A percentile compares a stretch with the other conserved stretches of the same genome.
phyloP scores from a whole-genome alignment of 2,797 vertebrate genomes.

The Clarias platycephalus region DNA sequence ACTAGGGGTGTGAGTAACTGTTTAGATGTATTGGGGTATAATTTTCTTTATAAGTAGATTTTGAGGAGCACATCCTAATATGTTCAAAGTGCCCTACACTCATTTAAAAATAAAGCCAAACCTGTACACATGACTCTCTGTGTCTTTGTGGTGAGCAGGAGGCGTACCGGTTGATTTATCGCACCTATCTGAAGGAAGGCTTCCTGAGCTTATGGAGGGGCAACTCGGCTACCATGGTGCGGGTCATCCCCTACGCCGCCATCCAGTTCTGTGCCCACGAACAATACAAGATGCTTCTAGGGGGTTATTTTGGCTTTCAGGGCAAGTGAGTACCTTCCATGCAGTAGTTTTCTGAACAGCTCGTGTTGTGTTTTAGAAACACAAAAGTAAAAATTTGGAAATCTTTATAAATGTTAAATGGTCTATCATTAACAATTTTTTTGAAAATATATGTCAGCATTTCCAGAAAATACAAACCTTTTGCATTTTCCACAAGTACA shows the following conservation, averaged over 20 bases:
- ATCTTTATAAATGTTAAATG: no score
- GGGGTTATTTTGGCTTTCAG: slow-evolving; percentile 86
- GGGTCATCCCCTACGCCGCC: slow-evolving; percentile 93
- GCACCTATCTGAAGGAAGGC: slow-evolving; percentile 90
- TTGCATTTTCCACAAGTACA: no score
- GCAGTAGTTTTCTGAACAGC: neutral
- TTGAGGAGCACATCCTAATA: neutral
- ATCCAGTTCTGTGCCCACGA: slow-evolving; percentile 98
- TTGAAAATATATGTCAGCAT: no score
- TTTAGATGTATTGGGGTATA: neutral
- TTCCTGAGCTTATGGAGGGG: slow-evolving; percentile 95
- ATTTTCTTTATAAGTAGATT: neutral
- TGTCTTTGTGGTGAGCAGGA: slow-evolving; percentile 72
- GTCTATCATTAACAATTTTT: no score
- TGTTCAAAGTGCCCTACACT: neutral
- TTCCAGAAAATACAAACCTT: no score
- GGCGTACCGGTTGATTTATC: slow-evolving; percentile 90
- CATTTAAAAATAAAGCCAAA: neutral
- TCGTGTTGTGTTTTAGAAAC: no score
- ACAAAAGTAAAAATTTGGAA: no score
- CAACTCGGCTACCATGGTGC: slow-evolving; percentile 97
- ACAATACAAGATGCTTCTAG: slow-evolving; percentile 90
- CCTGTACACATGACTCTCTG: neutral
- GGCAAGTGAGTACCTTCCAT: slow-evolving; percentile 82
- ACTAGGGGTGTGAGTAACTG: neutral